These are phyloP conservation scores for Notocelia uddmanniana DNA, from an alignment of 2,888 invertebrate species.

Conservation along the genomic window DNA sequence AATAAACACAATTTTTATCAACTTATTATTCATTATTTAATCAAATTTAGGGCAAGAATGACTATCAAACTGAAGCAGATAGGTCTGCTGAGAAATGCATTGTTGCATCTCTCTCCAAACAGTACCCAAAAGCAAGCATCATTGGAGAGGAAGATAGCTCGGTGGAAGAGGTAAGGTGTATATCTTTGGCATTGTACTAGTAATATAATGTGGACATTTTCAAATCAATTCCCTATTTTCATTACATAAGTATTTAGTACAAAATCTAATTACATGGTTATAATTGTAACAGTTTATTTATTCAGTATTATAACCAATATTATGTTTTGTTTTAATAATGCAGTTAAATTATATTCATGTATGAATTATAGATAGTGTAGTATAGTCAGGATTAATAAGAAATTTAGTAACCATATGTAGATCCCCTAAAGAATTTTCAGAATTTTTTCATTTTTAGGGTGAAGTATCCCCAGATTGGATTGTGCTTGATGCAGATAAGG, in stretches of 20 bases:
- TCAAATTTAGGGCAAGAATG: slow-evolving; percentile 91
- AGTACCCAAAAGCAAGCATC: slow-evolving; percentile 93
- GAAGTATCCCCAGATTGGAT: slow-evolving; percentile 91
- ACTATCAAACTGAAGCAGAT: slow-evolving; percentile 99
- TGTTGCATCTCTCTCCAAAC: slow-evolving; percentile 92
- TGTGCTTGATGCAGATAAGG: slow-evolving; percentile 89
- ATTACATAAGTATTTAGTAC: background rate
- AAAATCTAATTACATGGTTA: no score
- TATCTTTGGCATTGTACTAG: background rate
- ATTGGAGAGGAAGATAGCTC: slow-evolving; percentile 96
- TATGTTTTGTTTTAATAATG: no score
- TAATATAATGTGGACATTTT: background rate
- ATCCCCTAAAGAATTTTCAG: background rate
- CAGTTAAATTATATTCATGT: no score
- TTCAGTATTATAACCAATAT: background rate
- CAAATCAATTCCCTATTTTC: no score
- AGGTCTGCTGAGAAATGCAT: slow-evolving; percentile 97
- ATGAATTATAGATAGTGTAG: no score
- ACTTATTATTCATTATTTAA: background rate
- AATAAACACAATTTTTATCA: no score
- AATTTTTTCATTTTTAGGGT: slow-evolving; percentile 55
- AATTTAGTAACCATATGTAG: background rate
- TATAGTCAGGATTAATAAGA: no score
- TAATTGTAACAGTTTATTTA: background rate
- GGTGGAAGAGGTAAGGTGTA: slow-evolving; percentile 83